A percentile compares a stretch with the other conserved stretches of the same genome.
phyloP scores from a whole-genome alignment of 2,888 invertebrate genomes.

The Dryobotodes eremita region DNA sequence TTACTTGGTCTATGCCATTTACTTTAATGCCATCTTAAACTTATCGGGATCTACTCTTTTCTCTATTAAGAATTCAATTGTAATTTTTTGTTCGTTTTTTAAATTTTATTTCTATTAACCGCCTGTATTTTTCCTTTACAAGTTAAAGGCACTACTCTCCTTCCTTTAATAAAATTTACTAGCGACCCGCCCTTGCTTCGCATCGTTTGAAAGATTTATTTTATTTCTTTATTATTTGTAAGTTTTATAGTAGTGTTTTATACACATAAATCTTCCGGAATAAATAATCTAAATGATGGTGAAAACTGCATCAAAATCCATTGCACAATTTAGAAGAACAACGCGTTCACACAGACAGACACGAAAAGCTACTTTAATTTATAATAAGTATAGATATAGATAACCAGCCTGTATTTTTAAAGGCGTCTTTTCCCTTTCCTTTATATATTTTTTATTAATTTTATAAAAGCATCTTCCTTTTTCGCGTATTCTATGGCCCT shows the following conservation, averaged over 20 bases:
- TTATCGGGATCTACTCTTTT: conserved; percentile 49
- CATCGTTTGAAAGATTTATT: background rate
- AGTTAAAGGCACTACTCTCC: background rate
- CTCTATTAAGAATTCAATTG: conserved; percentile 21
- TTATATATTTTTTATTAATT: background rate
- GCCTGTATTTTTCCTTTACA: background rate
- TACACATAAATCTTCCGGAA: background rate
- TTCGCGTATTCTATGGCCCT: conserved; percentile 76
- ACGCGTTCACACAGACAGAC: background rate
- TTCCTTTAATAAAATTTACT: background rate
- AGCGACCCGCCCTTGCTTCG: background rate
- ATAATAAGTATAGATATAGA: background rate
- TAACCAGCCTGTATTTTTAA: background rate
- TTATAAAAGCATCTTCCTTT: background rate
- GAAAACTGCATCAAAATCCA: background rate
- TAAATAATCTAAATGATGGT: background rate
- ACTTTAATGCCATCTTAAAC: conserved; percentile 50
- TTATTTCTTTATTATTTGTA: background rate
- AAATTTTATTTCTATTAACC: background rate
- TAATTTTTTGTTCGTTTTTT: conserved; percentile 9
- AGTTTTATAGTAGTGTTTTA: background rate
- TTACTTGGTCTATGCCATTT: conserved; percentile 42
- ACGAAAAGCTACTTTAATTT: background rate
- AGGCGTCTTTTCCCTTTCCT: background rate
- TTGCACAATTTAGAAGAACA: background rate